These are phyloP conservation scores for Nannoperca australis DNA, from an alignment of 2,797 vertebrate genomes.

Conservation along the genomic window DNA sequence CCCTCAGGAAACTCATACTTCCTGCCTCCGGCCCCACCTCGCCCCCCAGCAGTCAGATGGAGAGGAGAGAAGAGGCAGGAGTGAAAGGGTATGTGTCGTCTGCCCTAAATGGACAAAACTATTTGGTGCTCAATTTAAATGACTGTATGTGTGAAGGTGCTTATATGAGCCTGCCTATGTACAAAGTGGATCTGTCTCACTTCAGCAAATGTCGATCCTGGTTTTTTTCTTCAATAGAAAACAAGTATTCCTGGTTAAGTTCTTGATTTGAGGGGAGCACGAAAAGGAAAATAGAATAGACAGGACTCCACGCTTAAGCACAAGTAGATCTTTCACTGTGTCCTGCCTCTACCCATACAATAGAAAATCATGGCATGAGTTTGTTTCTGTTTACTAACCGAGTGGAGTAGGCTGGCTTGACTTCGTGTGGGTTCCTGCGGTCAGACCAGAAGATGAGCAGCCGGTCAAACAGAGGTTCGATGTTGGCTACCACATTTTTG, in stretches of 20 bases:
- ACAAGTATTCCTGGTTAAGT: not conserved
- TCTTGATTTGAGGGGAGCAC: not conserved
- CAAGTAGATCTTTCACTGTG: not conserved
- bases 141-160: not conserved
- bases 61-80: slow-evolving; percentile 25
- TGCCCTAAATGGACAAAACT: not conserved
- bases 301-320: not conserved
- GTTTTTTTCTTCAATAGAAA: not conserved
- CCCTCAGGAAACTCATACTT: slow-evolving; percentile 86
- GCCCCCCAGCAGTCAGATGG: slow-evolving; percentile 73
- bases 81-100: not conserved
- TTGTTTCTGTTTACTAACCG: slow-evolving; percentile 81
- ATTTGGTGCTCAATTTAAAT: not conserved
- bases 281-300: not conserved
- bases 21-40: slow-evolving; percentile 81
- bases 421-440: slow-evolving; percentile 94
- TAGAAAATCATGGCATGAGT: not conserved
- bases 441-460: slow-evolving; percentile 95
- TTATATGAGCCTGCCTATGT: slow-evolving; percentile 2
- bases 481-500: slow-evolving; percentile 90
- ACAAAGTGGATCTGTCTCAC: slow-evolving; percentile 1
- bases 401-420: slow-evolving; percentile 91
- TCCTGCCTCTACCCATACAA: not conserved
- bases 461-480: slow-evolving; percentile 90
- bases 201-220: not conserved